Evolutionary conservation across 2,888 invertebrate genomes (phyloP), one percentile per base, ranked within the genome.

Genomic region (Hydraecia micacea): DNA sequence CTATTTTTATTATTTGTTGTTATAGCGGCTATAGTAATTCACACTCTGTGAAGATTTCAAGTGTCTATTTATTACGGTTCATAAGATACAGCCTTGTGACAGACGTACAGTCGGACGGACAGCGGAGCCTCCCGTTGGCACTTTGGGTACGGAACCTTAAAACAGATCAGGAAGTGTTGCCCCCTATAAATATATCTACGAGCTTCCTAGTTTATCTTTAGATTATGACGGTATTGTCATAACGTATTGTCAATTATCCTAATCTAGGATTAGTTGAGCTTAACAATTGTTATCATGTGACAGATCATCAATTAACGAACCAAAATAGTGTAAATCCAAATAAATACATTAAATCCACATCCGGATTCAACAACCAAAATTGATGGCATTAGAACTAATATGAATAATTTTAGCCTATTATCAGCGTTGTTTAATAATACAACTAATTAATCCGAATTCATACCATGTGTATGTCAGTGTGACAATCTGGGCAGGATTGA

Each of bases 401-500:
- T 46, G 7, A 71, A n/a, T 62, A 39, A 68, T 70, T 66, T 60
- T 36, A 70, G 15, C 55, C 9, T 28, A 52, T 66, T 32, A 39
- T 58, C 32, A 68, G n/a, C 52, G 28, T 58, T 66, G 46, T 67
- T 67, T 65, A 32, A 21, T 36, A 83, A 62, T 63, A 74, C 65
- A 72, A 74, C 21, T 32, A 60, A 69, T 72, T 74, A 72, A 76
- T 76, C 42, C 60, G 18, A 62, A 70, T 77, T 76, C 67, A 28
- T 60, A 28, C 0, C n/a, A n/a, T n/a, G 58, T 70, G 58, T 70
- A 28, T 62, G 55, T 39, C 52, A 70, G 28, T 63, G 21, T 32
- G 75, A 60, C 52, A 75, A 62, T 83, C 58, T 76, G 66, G 62
- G 46, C 68, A n/a, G 67, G 49, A 77, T 79, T 77, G 76, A 87